Base-by-base conservation (phyloP, 2,113 vertebrate genomes). In the Aspidoscelis tigris region DNA sequence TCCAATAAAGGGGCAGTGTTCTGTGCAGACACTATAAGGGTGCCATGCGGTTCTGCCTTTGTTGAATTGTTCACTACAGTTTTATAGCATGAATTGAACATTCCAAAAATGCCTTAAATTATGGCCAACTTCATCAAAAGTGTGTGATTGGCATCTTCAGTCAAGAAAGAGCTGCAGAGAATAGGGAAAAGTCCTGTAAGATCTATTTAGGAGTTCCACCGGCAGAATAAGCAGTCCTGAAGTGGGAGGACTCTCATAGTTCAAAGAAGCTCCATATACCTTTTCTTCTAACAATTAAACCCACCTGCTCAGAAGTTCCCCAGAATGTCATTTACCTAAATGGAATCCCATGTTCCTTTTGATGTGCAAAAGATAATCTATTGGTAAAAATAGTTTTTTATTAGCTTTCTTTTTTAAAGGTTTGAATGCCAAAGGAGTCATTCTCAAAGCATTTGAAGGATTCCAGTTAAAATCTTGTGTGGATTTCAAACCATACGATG, bases 401-500 rank as follows among this genome's bases (percentile, higher is more conserved):
- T 82, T n/a, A 33, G 79, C 24, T 5, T 0, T 86, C 24, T 88
- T 89, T 92, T 33, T 58, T 92, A 21, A 73, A 97, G 96, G 76
- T 0, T 91, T 97, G 66, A 97, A 97, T 79, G 98, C 98, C 39
- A 99, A 99, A 94, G 98, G 89, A 69, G 97, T 97, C 12, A 96
- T 99, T 89, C 96, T 98, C 74, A 96, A 97, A 86, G 94, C 96
- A 0, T 97, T 99, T 93, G 98, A 99, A 93, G 97, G 98, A 96
- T 99, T 97, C 85, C 96, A 97, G 22, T 96, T 99, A 3, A 99
- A 97, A 90, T 98, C 98, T 21, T 99, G 98, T 61, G 2, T 99
- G 10, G 97, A 99, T 91, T 99, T 99, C 91, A 99, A 98, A 90
- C 97, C 97, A 1, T 98, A 99, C n/a, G 96, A 97, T 89, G 98